phyloP scores from a whole-genome alignment of 2,797 vertebrate species.

The Lepilemur septentrionalis region DNA sequence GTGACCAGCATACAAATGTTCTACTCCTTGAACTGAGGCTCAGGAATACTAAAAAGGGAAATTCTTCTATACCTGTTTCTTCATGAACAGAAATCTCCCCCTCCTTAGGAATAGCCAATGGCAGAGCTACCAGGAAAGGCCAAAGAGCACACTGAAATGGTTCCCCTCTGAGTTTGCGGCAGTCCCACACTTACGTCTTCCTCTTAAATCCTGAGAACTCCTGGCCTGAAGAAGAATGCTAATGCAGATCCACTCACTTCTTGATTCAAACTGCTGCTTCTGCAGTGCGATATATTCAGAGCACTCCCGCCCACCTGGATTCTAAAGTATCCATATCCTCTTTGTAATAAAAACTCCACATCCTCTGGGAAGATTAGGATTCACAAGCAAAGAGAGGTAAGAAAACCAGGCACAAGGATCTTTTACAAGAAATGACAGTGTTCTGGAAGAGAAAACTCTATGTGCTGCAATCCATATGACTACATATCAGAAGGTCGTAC shows the following conservation, averaged over 20 bases:
- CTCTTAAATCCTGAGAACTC: background rate
- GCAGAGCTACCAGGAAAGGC: background rate
- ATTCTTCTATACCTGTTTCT: background rate
- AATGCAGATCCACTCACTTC: background rate
- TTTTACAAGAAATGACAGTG: background rate
- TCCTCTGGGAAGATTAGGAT: background rate
- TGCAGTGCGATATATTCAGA: background rate
- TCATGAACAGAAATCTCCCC: background rate
- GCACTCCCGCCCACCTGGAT: background rate
- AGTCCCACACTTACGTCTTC: background rate
- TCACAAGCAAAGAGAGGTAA: background rate
- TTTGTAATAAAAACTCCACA: background rate
- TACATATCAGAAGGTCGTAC: background rate
- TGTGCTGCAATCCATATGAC: background rate
- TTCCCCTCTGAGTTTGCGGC: background rate
- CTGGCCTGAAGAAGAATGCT: background rate
- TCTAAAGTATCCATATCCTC: background rate
- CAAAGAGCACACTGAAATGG: background rate
- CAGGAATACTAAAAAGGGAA: background rate
- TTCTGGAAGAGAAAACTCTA: background rate
- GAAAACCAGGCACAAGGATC: background rate
- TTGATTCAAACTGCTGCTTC: background rate
- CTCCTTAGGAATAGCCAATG: background rate
- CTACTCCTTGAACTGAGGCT: background rate
- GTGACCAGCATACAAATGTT: slow-evolving; percentile 62